phyloP scores from a whole-genome alignment of 2,888 invertebrate species.

The Merodon equestris region DNA sequence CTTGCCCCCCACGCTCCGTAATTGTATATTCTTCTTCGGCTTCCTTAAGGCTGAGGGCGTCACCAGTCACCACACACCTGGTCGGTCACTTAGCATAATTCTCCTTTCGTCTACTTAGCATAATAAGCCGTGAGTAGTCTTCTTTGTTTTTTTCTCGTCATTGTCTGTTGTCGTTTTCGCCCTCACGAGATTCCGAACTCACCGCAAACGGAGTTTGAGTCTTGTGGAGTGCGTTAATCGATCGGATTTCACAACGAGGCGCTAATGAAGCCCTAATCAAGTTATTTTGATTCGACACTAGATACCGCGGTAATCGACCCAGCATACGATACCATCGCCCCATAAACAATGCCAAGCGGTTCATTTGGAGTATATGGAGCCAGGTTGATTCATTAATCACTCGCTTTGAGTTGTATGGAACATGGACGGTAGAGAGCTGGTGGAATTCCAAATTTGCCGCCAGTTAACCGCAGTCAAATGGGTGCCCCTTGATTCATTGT shows the following conservation, averaged over 20 bases:
- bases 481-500: slow-evolving; percentile 54
- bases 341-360: slow-evolving; percentile 47
- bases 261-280: slow-evolving; percentile 68
- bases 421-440: neutral
- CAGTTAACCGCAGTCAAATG: slow-evolving; percentile 68
- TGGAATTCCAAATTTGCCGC: slow-evolving; percentile 61
- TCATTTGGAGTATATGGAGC: slow-evolving; percentile 49
- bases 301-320: slow-evolving; percentile 58
- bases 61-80: slow-evolving; percentile 45
- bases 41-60: slow-evolving; percentile 36
- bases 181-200: too few relatives aligned
- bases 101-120: slow-evolving; percentile 46
- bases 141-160: slow-evolving; percentile 16
- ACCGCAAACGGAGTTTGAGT: neutral
- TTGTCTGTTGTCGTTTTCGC: too few relatives aligned
- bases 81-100: slow-evolving; percentile 59
- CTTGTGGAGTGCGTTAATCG: slow-evolving; percentile 36
- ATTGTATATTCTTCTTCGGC: slow-evolving; percentile 52
- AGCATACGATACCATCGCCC: slow-evolving; percentile 12
- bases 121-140: slow-evolving; percentile 50
- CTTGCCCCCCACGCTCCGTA: slow-evolving; percentile 30
- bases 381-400: slow-evolving; percentile 62
- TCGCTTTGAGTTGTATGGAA: slow-evolving; percentile 39
- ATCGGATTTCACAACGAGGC: slow-evolving; percentile 66
- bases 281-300: slow-evolving; percentile 67